A percentile compares a stretch with the other conserved stretches of the same genome.
phyloP scores from a whole-genome alignment of 2,113 vertebrate genomes.

The Calypte anna region DNA sequence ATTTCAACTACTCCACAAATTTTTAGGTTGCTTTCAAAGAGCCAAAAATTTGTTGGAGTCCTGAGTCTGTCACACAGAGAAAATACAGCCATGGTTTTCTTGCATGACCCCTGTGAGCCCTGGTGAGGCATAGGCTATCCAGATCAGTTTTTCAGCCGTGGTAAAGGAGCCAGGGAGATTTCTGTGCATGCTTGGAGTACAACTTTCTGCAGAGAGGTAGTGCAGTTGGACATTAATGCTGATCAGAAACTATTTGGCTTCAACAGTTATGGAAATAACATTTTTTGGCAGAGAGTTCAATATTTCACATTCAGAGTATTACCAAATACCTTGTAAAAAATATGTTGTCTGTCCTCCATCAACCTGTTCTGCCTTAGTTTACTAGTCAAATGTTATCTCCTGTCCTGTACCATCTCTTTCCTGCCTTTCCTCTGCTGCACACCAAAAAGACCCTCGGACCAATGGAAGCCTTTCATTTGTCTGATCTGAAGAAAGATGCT shows the following conservation, averaged over 20 bases:
- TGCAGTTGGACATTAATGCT: not conserved
- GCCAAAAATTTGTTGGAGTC: not conserved
- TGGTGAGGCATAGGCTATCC: not conserved
- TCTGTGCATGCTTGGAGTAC: not conserved
- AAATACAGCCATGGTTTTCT: not conserved
- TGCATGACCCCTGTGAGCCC: not conserved
- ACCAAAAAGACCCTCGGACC: not conserved
- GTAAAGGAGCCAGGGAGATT: not conserved
- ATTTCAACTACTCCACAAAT: not conserved
- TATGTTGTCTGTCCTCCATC: not conserved
- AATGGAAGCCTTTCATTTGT: not conserved
- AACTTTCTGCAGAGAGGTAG: not conserved
- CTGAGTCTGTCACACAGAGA: not conserved
- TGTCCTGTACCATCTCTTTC: not conserved
- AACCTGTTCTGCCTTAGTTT: not conserved
- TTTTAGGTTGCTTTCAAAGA: not conserved
- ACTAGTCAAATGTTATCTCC: not conserved
- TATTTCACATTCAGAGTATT: not conserved
- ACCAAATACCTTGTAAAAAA: not conserved
- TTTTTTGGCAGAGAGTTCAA: not conserved
- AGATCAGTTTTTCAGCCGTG: not conserved
- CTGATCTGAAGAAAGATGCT: not conserved
- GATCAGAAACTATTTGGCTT: not conserved
- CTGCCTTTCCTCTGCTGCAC: not conserved
- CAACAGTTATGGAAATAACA: not conserved